Evolutionary conservation across 2,888 invertebrate species (phyloP).

Genomic region (Leptopilina myrica): DNA sequence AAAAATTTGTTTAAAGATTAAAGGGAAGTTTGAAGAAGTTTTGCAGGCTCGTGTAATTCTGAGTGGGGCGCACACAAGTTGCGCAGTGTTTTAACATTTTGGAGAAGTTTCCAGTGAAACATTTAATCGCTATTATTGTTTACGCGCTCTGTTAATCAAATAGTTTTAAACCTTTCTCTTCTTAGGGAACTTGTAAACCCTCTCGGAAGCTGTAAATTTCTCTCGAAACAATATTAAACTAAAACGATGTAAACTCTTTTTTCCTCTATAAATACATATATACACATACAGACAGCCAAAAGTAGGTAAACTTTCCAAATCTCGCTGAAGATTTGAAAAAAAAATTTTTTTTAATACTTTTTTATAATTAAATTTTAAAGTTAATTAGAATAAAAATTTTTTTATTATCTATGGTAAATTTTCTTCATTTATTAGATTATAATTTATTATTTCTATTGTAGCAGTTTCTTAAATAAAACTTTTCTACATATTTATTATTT

Average conservation of each 20-base stretch:
- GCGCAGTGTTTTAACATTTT: neutral
- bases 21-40: neutral
- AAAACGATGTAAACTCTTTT: neutral
- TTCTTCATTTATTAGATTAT: no score
- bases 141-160: constrained; percentile 22
- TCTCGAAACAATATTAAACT: constrained; percentile 1
- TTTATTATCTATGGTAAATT: no score
- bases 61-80: constrained; percentile 13
- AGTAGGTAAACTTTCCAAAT: no score
- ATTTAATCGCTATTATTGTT: constrained; percentile 35
- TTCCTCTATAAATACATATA: no score
- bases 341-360: no score
- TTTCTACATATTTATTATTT: no score
- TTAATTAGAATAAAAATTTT: no score
- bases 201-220: constrained; percentile 14
- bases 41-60: constrained; percentile 3
- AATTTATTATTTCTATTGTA: no score
- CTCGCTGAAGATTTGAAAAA: no score
- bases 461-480: no score
- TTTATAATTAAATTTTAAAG: no score
- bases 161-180: constrained; percentile 4
- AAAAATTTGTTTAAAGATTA: neutral
- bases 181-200: constrained; percentile 8
- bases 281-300: no score
- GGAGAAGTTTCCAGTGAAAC: constrained; percentile 7